Conservation (phyloP, 2,113 vertebrate species). For the Datnioides undecimradiatus region DNA sequence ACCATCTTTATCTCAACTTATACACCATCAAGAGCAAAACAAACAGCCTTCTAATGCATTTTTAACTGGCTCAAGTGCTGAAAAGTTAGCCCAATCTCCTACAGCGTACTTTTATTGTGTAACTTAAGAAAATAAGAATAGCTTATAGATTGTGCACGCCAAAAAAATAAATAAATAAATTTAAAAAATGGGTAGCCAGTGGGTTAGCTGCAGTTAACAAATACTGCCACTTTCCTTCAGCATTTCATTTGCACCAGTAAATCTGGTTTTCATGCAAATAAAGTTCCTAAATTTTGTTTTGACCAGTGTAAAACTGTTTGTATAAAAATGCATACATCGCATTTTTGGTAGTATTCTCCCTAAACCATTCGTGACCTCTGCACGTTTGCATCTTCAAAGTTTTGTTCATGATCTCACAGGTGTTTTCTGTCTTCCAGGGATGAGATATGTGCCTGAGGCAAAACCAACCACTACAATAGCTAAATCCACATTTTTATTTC, state of each 20-base stretch:
- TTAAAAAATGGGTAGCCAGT: no score
- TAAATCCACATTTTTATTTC: not conserved
- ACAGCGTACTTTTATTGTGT: not conserved
- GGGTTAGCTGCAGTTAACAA: no score
- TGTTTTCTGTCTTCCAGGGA: not conserved
- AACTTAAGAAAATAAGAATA: no score
- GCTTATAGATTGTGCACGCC: no score
- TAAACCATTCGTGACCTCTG: no score
- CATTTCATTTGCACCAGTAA: not conserved
- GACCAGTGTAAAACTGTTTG: not conserved
- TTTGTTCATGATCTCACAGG: not conserved
- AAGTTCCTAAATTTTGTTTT: not conserved
- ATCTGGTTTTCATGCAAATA: not conserved
- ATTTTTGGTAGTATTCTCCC: not conserved
- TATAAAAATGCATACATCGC: not conserved
- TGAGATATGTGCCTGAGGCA: not conserved
- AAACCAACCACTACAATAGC: not conserved
- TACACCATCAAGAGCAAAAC: constrained; percentile 3
- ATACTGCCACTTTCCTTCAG: no score
- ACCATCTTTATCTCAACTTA: constrained; percentile 5
- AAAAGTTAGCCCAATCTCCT: not conserved
- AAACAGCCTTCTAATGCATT: not conserved
- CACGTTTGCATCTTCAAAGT: not conserved
- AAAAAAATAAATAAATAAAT: no score
- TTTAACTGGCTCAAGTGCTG: not conserved